Evolutionary conservation across 2,113 vertebrate species (phyloP), one percentile per base, ranked within the genome.

Genomic region (Odocoileus virginianus): DNA sequence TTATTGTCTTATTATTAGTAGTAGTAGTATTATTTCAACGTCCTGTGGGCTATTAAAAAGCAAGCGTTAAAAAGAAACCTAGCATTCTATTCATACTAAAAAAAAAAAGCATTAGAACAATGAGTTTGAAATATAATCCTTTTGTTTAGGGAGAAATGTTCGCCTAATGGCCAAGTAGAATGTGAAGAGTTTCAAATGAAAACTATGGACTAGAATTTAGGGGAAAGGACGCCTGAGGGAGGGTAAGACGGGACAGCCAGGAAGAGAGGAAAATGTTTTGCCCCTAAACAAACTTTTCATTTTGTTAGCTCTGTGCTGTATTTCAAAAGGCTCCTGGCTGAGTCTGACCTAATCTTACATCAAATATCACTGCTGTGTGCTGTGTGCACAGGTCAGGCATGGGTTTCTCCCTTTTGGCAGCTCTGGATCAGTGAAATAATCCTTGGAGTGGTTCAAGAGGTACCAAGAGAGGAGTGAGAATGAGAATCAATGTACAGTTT

Each of bases 341-440:
- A 30, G 47, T 94, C 30, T 28, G 40, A 67, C 54, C 67, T 96
- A 97, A 97, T 96, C 95, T 93, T 83, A 97, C 30, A 78, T 60
- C 92, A 97, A 95, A 96, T 92, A 58, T 91, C 93, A 97, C 30
- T 10, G 40, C 27, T 83, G 67, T 89, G 67, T 40, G 33, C 94
- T 81, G 43, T 91, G 78, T 23, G 33, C 89, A 82, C 85, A 50
- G 54, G 40, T 43, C 36, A 78, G 33, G 12, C 27, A 13, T 40
- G 71, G 10, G 28, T 40, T 45, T 81, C 89, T 90, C n/a, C 33
- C 23, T 76, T 85, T 94, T 17, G 21, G 28, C 57, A n/a, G 82
- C 67, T 54, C 89, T 76, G 74, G 67, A 55, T 96, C 91, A 71
- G 33, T 11, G 28, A 67, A 76, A 5, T 91, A 52, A 85, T 67